Evolutionary conservation across 2,113 vertebrate species (phyloP).

Genomic region (Paratilapia polleni): DNA sequence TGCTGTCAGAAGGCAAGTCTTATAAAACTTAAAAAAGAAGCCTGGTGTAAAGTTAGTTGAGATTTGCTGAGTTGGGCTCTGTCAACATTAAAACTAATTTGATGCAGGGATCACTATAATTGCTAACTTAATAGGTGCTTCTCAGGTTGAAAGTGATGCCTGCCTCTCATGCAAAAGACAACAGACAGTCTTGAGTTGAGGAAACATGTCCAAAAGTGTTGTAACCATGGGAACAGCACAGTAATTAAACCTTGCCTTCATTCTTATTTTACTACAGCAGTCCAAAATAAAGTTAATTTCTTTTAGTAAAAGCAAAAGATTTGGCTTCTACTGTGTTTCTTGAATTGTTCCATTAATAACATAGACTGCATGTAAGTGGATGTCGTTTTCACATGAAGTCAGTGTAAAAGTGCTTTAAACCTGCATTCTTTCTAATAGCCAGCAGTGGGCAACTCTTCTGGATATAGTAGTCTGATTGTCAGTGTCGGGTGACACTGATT

Average conservation of each 20-base stretch:
- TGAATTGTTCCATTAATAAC: neutral
- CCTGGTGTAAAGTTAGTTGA: neutral
- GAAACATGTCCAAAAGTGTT: neutral
- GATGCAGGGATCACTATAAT: neutral
- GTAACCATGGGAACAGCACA: neutral
- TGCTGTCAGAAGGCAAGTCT: constrained; percentile 3
- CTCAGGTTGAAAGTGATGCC: neutral
- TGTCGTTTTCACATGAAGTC: neutral
- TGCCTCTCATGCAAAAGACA: neutral
- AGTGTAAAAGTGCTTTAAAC: neutral
- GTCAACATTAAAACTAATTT: neutral
- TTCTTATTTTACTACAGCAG: neutral
- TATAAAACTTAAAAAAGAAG: neutral
- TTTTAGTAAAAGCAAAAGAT: neutral
- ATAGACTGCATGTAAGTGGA: neutral
- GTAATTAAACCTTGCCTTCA: neutral
- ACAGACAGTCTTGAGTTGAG: neutral
- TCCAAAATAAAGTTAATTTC: neutral
- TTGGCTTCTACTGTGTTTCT: neutral
- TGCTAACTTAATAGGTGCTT: neutral
- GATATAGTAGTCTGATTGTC: neutral
- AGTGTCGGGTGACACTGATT: neutral
- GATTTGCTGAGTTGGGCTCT: neutral
- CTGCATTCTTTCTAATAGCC: neutral
- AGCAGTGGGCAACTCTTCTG: neutral